A percentile compares a stretch with the other conserved stretches of the same genome.
Conservation (phyloP, 2,113 vertebrate species). For the Loxodonta africana region DNA sequence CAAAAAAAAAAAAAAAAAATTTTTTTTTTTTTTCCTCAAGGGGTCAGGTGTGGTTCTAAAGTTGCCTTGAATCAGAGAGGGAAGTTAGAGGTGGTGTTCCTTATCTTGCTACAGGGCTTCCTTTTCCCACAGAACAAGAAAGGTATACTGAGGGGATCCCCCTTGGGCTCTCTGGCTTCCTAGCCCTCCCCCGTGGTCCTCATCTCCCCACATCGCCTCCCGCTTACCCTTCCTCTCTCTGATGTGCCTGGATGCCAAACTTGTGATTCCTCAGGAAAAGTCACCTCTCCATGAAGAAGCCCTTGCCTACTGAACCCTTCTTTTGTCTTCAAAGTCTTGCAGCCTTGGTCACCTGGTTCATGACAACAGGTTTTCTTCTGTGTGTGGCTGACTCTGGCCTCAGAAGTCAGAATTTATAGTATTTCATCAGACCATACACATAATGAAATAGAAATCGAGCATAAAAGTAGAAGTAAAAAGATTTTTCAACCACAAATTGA, state of each 20-base stretch:
- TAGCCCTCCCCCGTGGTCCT: neutral
- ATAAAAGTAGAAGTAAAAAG: conserved; percentile 6
- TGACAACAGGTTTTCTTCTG: neutral
- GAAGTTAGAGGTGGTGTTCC: neutral
- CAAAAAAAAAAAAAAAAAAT: too few relatives aligned
- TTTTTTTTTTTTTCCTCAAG: neutral
- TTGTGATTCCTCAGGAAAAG: neutral
- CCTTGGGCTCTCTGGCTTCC: neutral
- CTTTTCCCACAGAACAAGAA: neutral
- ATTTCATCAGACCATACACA: neutral
- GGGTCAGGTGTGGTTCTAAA: neutral
- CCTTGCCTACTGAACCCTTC: neutral
- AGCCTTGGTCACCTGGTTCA: neutral
- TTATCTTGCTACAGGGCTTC: neutral
- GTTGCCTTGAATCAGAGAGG: neutral
- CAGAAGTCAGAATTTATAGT: neutral
- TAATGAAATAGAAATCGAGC: conserved; percentile 28
- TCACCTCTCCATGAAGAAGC: neutral
- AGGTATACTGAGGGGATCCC: neutral
- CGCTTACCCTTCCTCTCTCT: neutral
- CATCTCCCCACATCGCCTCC: neutral
- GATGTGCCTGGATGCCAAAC: neutral
- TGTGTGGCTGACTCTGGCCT: neutral
- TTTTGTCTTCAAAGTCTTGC: neutral
- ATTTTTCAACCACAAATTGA: conserved; percentile 15